Conservation (phyloP, 1,140 invertebrate species). For the Cecropterus lyciades region DNA sequence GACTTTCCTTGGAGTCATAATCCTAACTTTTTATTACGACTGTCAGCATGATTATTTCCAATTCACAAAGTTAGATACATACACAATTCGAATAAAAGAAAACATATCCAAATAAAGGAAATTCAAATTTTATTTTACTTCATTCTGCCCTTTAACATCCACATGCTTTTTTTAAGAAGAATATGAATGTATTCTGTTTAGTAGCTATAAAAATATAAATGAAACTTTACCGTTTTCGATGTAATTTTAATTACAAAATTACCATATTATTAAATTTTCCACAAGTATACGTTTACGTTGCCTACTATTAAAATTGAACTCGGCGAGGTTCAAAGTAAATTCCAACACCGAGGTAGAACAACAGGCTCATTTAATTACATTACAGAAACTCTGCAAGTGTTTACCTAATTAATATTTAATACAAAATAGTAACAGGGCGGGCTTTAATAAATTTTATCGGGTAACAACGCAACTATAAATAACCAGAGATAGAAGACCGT, state of each 20-base stretch:
- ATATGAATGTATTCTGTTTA: too few relatives aligned
- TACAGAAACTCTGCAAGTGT: constrained; percentile 24
- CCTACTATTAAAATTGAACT: too few relatives aligned
- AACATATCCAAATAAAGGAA: neutral
- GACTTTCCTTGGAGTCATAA: constrained; percentile 3
- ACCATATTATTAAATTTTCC: too few relatives aligned
- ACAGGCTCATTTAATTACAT: constrained; percentile 16
- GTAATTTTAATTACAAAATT: too few relatives aligned
- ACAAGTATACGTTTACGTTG: too few relatives aligned
- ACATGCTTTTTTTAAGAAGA: too few relatives aligned
- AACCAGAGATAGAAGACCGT: neutral
- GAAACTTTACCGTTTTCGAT: too few relatives aligned
- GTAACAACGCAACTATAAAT: constrained; percentile 1
- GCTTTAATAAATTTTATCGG: constrained; percentile 18
- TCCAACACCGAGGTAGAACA: neutral
- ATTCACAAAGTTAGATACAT: neutral
- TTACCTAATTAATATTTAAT: constrained; percentile 27
- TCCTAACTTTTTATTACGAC: constrained; percentile 5
- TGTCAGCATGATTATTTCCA: neutral
- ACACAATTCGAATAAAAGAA: neutral
- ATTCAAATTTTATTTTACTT: neutral
- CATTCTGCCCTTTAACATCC: neutral
- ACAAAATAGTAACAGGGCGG: constrained; percentile 19
- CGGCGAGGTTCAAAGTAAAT: neutral
- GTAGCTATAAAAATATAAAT: too few relatives aligned